phyloP scores from a whole-genome alignment of 1,140 invertebrate genomes.

The Arctopsyche grandis region DNA sequence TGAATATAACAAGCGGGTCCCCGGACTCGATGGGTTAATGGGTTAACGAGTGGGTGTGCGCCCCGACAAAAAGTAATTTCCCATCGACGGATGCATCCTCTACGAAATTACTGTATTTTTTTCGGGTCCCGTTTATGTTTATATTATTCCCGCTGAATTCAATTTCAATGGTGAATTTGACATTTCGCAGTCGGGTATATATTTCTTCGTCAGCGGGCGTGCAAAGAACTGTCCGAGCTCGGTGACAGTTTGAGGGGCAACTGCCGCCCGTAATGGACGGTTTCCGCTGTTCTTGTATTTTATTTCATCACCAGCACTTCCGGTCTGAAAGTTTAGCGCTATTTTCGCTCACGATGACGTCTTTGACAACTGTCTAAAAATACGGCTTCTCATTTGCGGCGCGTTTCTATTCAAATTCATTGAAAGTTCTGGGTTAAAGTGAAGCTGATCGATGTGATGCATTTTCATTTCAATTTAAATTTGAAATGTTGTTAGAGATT shows the following conservation, averaged over 20 bases:
- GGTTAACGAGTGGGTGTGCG: background rate
- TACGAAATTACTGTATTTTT: background rate
- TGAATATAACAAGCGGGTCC: background rate
- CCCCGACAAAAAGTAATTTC: too few species aligned
- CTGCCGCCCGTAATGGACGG: background rate
- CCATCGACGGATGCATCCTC: background rate
- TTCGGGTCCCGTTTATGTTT: too few species aligned
- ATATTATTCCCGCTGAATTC: too few species aligned
- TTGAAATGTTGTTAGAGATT: too few species aligned
- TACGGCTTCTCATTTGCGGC: too few species aligned
- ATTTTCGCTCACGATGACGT: background rate
- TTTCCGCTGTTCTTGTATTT: background rate
- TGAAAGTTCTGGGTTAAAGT: too few species aligned
- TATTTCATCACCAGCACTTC: constrained; percentile 14
- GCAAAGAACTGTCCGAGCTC: background rate
- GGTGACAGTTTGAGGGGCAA: background rate
- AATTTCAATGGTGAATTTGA: background rate
- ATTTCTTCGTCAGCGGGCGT: constrained; percentile 14
- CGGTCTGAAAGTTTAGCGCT: constrained; percentile 7
- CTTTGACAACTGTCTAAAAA: background rate
- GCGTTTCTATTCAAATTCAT: too few species aligned
- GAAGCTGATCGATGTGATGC: too few species aligned
- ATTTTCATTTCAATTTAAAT: too few species aligned
- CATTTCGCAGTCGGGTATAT: constrained; percentile 2
- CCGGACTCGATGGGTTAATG: background rate